A percentile compares a stretch with the other conserved stretches of the same genome.
Conservation (phyloP, 2,113 vertebrate species). For the Phodopus roborovskii region DNA sequence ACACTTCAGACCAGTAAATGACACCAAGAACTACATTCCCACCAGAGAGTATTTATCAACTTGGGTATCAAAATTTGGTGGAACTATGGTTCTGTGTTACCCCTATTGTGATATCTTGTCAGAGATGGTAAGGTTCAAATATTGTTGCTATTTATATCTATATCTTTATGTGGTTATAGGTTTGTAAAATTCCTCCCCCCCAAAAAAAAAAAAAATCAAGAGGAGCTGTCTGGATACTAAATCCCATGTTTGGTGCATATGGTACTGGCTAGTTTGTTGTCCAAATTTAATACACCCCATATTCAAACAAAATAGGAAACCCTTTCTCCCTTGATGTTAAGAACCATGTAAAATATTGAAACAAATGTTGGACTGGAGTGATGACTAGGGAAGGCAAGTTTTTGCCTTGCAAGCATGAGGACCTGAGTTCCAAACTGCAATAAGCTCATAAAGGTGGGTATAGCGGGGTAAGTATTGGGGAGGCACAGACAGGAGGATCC, state of each 20-base stretch:
- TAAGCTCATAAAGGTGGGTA: no score
- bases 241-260: background rate
- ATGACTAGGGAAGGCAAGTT: background rate
- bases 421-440: no score
- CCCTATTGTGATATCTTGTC: no score
- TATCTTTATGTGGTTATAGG: background rate
- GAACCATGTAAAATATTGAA: slow-evolving; percentile 5
- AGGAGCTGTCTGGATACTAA: slow-evolving; percentile 11
- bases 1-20: background rate
- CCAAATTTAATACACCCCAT: background rate
- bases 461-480: background rate
- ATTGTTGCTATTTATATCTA: background rate
- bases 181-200: slow-evolving; percentile 7
- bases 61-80: background rate
- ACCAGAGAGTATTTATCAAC: background rate
- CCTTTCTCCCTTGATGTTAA: background rate
- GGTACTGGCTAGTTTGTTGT: background rate
- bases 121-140: background rate
- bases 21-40: background rate
- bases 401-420: background rate
- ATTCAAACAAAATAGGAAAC: slow-evolving; percentile 13
- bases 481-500: background rate
- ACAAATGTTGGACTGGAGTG: background rate
- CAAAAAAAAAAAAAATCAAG: background rate
- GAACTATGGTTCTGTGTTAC: background rate